A percentile compares a stretch with the other conserved stretches of the same genome.
phyloP scores from a whole-genome alignment of 2,797 vertebrate genomes.

The Nasua narica region DNA sequence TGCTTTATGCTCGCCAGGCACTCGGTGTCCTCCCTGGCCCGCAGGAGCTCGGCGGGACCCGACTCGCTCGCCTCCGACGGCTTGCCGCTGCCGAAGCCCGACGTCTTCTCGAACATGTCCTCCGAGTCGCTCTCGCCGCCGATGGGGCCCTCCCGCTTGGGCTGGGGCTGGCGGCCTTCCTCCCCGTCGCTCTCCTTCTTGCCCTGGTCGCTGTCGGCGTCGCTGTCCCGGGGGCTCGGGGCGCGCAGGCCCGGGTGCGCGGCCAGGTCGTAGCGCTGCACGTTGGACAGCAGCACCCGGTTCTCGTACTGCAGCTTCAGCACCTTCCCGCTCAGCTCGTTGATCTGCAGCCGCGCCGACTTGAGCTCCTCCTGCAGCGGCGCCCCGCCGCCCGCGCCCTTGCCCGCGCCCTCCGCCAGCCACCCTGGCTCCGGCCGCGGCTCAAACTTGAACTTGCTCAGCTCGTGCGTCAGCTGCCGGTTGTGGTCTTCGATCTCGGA shows the following conservation, averaged over 20 bases:
- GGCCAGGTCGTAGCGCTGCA: constrained; percentile 93
- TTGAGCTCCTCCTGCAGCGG: constrained; percentile 94
- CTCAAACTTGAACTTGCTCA: constrained; percentile 96
- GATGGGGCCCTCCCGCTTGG: constrained; percentile 95
- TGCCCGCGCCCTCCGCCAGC: constrained; percentile 74
- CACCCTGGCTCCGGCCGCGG: constrained; percentile 84
- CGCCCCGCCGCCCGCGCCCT: constrained; percentile 16
- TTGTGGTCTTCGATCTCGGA: constrained; percentile 98
- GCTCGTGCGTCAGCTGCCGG: constrained; percentile 93
- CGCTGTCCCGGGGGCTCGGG: constrained; percentile 92
- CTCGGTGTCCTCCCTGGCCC: constrained; percentile 89
- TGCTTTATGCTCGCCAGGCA: constrained; percentile 88
- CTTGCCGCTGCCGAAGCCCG: constrained; percentile 92
- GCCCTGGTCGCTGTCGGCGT: constrained; percentile 90
- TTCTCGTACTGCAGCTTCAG: constrained; percentile 99
- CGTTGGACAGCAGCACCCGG: constrained; percentile 93
- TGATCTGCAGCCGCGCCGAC: constrained; percentile 92
- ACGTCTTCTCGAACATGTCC: constrained; percentile 93
- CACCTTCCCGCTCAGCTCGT: constrained; percentile 94
- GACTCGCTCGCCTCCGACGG: constrained; percentile 88
- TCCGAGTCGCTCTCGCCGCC: constrained; percentile 98
- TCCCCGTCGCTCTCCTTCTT: constrained; percentile 92
- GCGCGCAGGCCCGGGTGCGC: constrained; percentile 90
- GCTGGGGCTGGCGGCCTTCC: constrained; percentile 88
- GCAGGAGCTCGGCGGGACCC: constrained; percentile 81